A percentile compares a stretch with the other conserved stretches of the same genome.
These are phyloP conservation scores for Opisthograptis luteolata DNA, from an alignment of 2,888 invertebrate genomes.

Conservation along the genomic window DNA sequence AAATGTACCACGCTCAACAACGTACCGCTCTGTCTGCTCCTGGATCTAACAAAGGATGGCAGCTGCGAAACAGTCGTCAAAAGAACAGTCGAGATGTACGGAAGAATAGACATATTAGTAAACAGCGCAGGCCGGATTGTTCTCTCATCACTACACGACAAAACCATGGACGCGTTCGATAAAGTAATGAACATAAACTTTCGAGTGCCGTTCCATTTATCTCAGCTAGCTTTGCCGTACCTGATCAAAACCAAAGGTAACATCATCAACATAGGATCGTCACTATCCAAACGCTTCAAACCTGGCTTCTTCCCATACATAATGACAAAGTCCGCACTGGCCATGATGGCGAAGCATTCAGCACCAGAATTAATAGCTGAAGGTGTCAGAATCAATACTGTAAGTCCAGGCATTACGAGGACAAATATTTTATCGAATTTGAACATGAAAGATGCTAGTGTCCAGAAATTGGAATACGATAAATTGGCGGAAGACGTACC, in stretches of 20 bases:
- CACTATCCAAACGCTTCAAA: slow-evolving; percentile 46
- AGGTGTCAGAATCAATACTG: slow-evolving; percentile 57
- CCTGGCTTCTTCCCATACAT: slow-evolving; percentile 52
- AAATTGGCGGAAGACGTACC: slow-evolving; percentile 41
- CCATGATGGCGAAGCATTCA: slow-evolving; percentile 51
- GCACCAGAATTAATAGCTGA: slow-evolving; percentile 50
- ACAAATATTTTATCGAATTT: slow-evolving; percentile 51
- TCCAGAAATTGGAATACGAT: slow-evolving; percentile 37
- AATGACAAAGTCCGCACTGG: slow-evolving; percentile 52
- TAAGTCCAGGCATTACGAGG: slow-evolving; percentile 54
- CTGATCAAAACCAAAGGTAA: slow-evolving; percentile 58
- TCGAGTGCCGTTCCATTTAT: slow-evolving; percentile 53
- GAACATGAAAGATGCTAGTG: slow-evolving; percentile 34
- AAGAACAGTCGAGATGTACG: slow-evolving; percentile 52
- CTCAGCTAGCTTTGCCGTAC: slow-evolving; percentile 53
- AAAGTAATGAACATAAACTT: slow-evolving; percentile 57
- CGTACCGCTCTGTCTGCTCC: slow-evolving; percentile 42
- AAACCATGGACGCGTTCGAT: slow-evolving; percentile 51
- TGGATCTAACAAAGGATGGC: slow-evolving; percentile 48
- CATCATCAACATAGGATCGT: slow-evolving; percentile 55
- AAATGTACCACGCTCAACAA: slow-evolving; percentile 43
- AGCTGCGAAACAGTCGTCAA: slow-evolving; percentile 51
- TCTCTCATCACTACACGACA: slow-evolving; percentile 49
- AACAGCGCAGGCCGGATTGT: slow-evolving; percentile 54
- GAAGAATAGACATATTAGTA: slow-evolving; percentile 53